Base-by-base conservation (phyloP, 2,888 invertebrate genomes). In the Scrobipalpa atriplicella region DNA sequence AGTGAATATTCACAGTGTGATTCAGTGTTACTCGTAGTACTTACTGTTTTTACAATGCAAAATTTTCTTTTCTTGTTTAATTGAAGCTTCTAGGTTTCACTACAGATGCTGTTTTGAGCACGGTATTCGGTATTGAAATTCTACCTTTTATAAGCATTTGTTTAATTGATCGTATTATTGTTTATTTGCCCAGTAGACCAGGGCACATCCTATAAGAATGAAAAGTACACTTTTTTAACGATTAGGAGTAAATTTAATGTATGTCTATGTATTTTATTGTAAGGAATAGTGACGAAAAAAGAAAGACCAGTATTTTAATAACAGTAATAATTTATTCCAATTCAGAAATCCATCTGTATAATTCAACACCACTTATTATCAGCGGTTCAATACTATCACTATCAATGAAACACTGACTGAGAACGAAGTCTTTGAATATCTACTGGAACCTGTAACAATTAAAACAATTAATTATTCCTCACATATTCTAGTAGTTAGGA, bases 401-500 rank as follows among this genome's bases (percentile, higher is more conserved):
- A 39, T 16, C 9, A 56, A 54, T 62, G 62, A 52, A 61, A 62
- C 51, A 36, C 56, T 29, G 19, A 68, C 66, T 36, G 56, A 38
- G 56, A 66, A 21, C 56, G 43, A 66, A 64, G 64, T 56, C 29
- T 68, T 68, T 65, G 69, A 71, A 67, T 67, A 66, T 43, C 51
- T 47, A 41, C 36, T 56, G 19, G 71, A 66, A 29, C 71, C 71
- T 71, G 70, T 16, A 71, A 71, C 71, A 70, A 71, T 52, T 41
- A 13, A 18, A 64, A 67, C 54, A 29, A 64, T 70, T 66, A 65
- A 65, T 64, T 68, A 67, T 66, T 62, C 29, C 56, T 39, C 6
- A 38, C 58, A 38, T 38, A 58, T 58, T 58, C 58, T 58, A 58
- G 38, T 38, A 38, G n/a, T 61, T 9, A 10, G n/a, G 36, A 51